These are phyloP conservation scores for Ectemnius continuus DNA, from an alignment of 2,888 invertebrate species.

Conservation along the genomic window DNA sequence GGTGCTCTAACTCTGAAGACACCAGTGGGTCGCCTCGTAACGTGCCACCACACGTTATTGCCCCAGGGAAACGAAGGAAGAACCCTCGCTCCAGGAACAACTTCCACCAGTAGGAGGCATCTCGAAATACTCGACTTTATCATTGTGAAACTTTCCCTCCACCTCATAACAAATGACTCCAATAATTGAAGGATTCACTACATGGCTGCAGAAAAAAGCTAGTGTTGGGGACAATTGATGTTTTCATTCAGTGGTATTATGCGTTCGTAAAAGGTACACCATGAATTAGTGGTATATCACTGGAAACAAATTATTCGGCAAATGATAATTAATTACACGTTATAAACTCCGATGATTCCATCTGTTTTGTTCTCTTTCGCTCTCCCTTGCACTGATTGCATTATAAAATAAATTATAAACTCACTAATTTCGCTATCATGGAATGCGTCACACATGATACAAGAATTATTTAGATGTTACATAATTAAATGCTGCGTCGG, in stretches of 20 bases:
- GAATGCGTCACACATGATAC: not conserved
- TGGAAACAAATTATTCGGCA: constrained; percentile 60
- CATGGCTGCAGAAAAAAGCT: constrained; percentile 2
- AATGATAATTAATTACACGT: constrained; percentile 55
- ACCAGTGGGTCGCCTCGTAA: constrained; percentile 12
- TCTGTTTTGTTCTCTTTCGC: constrained; percentile 22
- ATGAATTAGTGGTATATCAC: constrained; percentile 12
- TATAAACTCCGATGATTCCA: constrained; percentile 16
- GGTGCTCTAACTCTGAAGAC: constrained; percentile 2
- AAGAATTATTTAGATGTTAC: not conserved
- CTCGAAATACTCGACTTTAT: not conserved
- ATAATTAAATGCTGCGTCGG: not conserved
- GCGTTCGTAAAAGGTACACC: constrained; percentile 17
- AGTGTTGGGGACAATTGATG: constrained; percentile 13
- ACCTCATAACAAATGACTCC: not conserved
- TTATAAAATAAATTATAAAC: constrained; percentile 17
- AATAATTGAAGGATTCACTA: constrained; percentile 39
- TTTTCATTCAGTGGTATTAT: constrained; percentile 21
- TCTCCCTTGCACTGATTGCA: constrained; percentile 24
- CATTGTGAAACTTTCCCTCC: too few relatives aligned
- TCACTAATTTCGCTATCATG: not conserved
- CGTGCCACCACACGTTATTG: not conserved
- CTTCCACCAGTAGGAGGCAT: not conserved
- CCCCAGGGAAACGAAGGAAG: constrained; percentile 1
- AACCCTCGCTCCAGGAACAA: not conserved